Evolutionary conservation across 2,113 vertebrate genomes (phyloP).

Genomic region (Alectura lathami): DNA sequence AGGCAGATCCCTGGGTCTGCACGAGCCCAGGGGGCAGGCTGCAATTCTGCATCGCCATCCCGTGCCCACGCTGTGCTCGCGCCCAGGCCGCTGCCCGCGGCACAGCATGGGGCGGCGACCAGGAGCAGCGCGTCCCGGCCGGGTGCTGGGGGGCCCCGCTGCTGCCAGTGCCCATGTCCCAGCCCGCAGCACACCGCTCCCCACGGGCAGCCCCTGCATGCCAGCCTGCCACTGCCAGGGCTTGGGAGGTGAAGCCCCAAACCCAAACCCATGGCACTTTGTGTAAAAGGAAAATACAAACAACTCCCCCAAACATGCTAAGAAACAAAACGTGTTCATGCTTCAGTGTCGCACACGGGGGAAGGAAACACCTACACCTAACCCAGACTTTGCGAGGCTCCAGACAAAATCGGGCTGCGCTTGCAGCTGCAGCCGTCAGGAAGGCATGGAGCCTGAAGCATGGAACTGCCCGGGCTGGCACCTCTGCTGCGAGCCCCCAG

Average conservation of each 20-base stretch:
- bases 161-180: too few species aligned
- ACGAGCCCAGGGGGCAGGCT: not conserved
- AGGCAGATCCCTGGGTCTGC: not conserved
- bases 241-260: not conserved
- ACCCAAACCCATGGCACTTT: not conserved
- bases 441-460: rapidly evolving
- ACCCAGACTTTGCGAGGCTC: not conserved
- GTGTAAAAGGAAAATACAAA: not conserved
- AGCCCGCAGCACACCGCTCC: too few species aligned
- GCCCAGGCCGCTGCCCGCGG: too few species aligned
- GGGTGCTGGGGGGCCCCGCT: too few species aligned
- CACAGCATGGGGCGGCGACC: too few species aligned
- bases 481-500: not conserved
- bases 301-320: not conserved
- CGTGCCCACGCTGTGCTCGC: too few species aligned
- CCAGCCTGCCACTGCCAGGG: not conserved
- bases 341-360: rapidly evolving
- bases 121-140: not conserved
- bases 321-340: not conserved
- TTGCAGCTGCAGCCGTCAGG: rapidly evolving
- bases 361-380: not conserved
- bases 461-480: rapidly evolving
- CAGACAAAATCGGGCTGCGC: not conserved
- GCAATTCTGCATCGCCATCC: rapidly evolving
- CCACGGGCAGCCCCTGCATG: too few species aligned